A percentile compares a stretch with the other conserved stretches of the same genome.
Conservation (phyloP, 1,140 invertebrate genomes). For the Euura lappo region DNA sequence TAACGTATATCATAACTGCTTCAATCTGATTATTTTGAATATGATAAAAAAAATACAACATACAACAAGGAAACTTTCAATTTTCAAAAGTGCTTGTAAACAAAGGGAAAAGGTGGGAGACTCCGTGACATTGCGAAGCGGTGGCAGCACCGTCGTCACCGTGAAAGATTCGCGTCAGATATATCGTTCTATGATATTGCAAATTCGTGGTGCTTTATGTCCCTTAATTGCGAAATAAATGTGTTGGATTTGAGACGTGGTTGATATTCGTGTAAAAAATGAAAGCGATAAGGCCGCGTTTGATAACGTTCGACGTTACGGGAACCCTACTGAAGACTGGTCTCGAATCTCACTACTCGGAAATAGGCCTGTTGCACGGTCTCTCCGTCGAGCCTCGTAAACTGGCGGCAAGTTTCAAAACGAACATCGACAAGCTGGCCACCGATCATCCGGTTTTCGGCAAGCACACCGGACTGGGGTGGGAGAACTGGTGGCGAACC, state of each 20-base stretch:
- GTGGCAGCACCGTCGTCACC: not conserved
- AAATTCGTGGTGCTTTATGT: not conserved
- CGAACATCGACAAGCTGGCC: constrained; percentile 67
- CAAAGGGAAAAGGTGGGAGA: no score
- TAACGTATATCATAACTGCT: no score
- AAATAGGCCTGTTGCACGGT: constrained; percentile 72
- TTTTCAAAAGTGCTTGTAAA: no score
- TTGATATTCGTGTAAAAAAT: constrained; percentile 37
- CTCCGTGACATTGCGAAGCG: not conserved
- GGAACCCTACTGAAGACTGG: constrained; percentile 78
- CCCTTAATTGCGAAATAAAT: not conserved
- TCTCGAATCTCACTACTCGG: constrained; percentile 77
- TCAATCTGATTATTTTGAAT: no score
- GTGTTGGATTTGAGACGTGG: not conserved
- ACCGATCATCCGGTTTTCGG: constrained; percentile 83
- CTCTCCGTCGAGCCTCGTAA: constrained; percentile 62
- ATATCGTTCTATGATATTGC: not conserved
- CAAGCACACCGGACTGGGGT: constrained; percentile 67
- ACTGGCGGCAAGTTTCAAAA: constrained; percentile 69
- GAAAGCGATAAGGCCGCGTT: constrained; percentile 56
- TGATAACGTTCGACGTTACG: constrained; percentile 89
- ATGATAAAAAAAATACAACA: no score
- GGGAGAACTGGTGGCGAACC: constrained; percentile 82
- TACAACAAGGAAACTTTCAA: no score
- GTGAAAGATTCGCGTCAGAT: not conserved